Base-by-base conservation (phyloP, 2,113 vertebrate species). In the Clarias magur region DNA sequence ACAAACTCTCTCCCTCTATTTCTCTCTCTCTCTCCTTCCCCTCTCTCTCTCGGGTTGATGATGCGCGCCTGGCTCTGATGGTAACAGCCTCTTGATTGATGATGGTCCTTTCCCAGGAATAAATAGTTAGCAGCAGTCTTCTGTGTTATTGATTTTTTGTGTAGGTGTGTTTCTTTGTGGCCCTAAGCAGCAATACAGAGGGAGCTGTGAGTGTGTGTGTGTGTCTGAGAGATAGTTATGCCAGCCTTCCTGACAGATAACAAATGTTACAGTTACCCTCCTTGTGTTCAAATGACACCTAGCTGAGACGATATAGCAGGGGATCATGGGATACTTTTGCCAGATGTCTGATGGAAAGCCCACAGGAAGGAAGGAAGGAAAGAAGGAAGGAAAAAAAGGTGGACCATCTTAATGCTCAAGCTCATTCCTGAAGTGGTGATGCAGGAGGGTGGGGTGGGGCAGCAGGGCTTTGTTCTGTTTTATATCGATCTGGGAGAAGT, bases 41-140 rank as follows among this genome's bases (percentile, higher is more conserved):
- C 54, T 4, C 78, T 42, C 79, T 85, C 78, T 88, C 84, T 12
- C 25, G 73, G 65, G 72, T 83, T 87, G 80, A 85, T 89, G 86
- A 86, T 89, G 88, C 83, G 54, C 56, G 48, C 78, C 83, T 63
- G 3, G 88, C 85, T 83, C 91, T 93, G 93, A 93, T 93, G 91
- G 90, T 94, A 95, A 95, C 95, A 93, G 92, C 92, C 92, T 88
- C 80, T 91, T 95, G 95, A 95, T 95, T 93, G 93, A 95, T 95
- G 93, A 94, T 90, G 87, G 90, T 72, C 86, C 91, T 92, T 94
- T 87, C 89, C 83, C 82, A 83, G 91, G 92, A 95, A 94, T 92
- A 91, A 92, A 94, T 93, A 93, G 92, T 95, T 94, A 94, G 91
- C 92, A 91, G 89, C 88, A 88, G 88, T 90, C 79, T 80, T 88